These are phyloP conservation scores for Drosophila watanabei DNA, from an alignment of 1,140 invertebrate species.

Conservation along the genomic window DNA sequence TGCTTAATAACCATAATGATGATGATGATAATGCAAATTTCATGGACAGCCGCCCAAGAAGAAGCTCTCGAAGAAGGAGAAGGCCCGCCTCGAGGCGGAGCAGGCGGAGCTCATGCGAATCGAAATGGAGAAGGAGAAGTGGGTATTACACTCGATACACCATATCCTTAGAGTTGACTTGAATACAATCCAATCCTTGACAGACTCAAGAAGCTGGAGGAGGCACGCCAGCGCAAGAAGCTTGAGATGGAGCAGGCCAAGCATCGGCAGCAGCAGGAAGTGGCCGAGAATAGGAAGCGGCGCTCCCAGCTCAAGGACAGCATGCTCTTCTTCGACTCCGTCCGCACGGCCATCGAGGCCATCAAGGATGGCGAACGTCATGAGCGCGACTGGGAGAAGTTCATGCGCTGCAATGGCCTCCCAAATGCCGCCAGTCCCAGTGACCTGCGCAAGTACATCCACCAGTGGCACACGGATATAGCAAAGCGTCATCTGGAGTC, in stretches of 20 bases:
- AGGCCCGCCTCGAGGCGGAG: constrained; percentile 85
- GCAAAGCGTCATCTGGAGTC: constrained; percentile 85
- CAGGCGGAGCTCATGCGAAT: constrained; percentile 84
- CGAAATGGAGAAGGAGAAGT: constrained; percentile 86
- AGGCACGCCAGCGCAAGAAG: constrained; percentile 79
- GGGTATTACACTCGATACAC: neutral
- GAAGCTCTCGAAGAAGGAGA: constrained; percentile 86
- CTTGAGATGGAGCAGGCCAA: constrained; percentile 84
- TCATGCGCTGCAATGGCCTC: constrained; percentile 88
- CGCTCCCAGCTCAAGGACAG: constrained; percentile 75
- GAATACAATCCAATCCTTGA: neutral
- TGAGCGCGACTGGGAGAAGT: constrained; percentile 87
- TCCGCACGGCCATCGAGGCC: constrained; percentile 66
- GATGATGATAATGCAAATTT: constrained; percentile 38
- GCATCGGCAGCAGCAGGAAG: constrained; percentile 76
- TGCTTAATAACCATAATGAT: constrained; percentile 29
- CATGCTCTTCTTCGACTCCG: constrained; percentile 69
- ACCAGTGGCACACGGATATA: constrained; percentile 87
- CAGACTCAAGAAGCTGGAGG: constrained; percentile 80
- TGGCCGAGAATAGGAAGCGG: constrained; percentile 75
- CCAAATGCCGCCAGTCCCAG: constrained; percentile 87
- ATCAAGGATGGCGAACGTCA: constrained; percentile 70
- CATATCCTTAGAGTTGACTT: neutral
- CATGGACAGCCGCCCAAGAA: constrained; percentile 79
- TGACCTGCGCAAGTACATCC: constrained; percentile 88